Evolutionary conservation across 2,797 vertebrate species (phyloP).

Genomic region (Channallabes apus): DNA sequence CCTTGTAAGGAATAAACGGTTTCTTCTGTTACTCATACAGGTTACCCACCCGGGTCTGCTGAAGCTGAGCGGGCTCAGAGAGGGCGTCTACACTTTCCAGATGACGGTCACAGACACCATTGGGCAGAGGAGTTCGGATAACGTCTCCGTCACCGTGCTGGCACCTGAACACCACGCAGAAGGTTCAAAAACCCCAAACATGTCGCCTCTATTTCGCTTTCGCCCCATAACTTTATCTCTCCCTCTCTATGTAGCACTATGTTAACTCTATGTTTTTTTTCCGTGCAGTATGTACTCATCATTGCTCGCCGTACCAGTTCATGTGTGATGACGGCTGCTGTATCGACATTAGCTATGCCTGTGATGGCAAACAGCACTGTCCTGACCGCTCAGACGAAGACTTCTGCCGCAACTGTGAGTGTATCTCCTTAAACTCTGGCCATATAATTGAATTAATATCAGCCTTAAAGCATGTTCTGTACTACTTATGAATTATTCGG

Average conservation of each 20-base stretch:
- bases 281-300: conserved; percentile 79
- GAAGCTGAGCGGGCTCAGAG: conserved; percentile 83
- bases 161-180: conserved; percentile 77
- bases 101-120: conserved; percentile 84
- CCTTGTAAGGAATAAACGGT: too few species aligned
- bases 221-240: not conserved
- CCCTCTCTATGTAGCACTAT: not conserved
- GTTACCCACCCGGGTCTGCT: conserved; percentile 87
- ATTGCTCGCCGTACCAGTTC: conserved; percentile 91
- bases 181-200: conserved; percentile 67
- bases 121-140: conserved; percentile 88
- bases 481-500: not conserved
- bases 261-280: not conserved
- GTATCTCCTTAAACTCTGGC: not conserved
- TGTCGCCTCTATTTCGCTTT: not conserved
- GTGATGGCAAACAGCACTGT: conserved; percentile 89
- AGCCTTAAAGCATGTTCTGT: not conserved
- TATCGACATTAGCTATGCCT: conserved; percentile 91
- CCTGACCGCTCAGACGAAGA: conserved; percentile 91
- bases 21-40: conserved; percentile 63
- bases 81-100: conserved; percentile 86
- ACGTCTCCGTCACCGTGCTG: conserved; percentile 85
- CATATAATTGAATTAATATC: too few species aligned
- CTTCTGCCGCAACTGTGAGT: conserved; percentile 91
- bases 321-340: conserved; percentile 94